Percentiles rank a stretch among this genome's conserved stretches.
Evolutionary conservation across 2,797 vertebrate genomes (phyloP).

Genomic region (Sylvilagus floridanus): DNA sequence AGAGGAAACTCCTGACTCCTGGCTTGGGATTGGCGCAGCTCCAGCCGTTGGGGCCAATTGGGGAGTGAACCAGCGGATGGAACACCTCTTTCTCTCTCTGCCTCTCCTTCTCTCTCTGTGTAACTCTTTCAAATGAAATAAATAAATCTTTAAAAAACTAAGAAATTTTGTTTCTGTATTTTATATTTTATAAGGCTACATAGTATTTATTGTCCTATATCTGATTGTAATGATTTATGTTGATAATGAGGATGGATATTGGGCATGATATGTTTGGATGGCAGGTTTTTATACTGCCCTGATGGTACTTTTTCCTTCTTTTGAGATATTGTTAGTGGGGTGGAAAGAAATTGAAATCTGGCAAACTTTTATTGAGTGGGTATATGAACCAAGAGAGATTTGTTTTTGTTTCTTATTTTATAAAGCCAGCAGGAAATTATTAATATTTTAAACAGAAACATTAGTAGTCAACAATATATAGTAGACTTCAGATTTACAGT

Average conservation of each 20-base stretch:
- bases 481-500: slow-evolving; percentile 44
- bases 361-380: slow-evolving; percentile 14
- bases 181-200: background rate
- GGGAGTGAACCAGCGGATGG: too few species aligned
- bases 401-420: slow-evolving; percentile 48
- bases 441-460: slow-evolving; percentile 26
- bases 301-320: background rate
- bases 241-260: background rate
- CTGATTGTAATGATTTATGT: slow-evolving; percentile 48
- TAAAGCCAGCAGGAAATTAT: slow-evolving; percentile 41
- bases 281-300: slow-evolving; percentile 3
- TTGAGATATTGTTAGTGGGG: background rate
- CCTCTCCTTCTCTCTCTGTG: too few species aligned
- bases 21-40: too few species aligned
- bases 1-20: too few species aligned
- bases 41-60: too few species aligned
- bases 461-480: slow-evolving; percentile 21
- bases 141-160: too few species aligned
- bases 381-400: slow-evolving; percentile 40
- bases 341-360: slow-evolving; percentile 46
- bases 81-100: too few species aligned
- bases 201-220: slow-evolving; percentile 37
- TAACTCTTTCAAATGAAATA: too few species aligned
- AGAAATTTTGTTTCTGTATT: slow-evolving; percentile 25
- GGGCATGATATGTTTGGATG: slow-evolving; percentile 20